Evolutionary conservation across 2,888 invertebrate genomes (phyloP).

Genomic region (Sturmia bella): DNA sequence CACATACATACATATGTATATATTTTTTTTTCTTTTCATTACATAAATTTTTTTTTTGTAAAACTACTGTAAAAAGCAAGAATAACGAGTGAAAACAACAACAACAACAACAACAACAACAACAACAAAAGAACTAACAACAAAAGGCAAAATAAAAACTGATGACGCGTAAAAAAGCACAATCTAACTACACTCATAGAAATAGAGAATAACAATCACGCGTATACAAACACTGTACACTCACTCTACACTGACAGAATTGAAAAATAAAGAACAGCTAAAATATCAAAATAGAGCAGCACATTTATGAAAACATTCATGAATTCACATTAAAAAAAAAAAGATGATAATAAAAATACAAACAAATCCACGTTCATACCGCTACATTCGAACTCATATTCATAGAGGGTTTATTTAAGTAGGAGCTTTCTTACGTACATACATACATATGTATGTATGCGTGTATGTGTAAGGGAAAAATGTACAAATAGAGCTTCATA

Average conservation of each 20-base stretch:
- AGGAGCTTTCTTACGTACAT: no score
- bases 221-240: slow-evolving; percentile 4
- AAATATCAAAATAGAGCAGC: slow-evolving; percentile 64
- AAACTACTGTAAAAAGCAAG: slow-evolving; percentile 52
- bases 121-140: slow-evolving; percentile 38
- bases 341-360: slow-evolving; percentile 42
- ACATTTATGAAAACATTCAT: slow-evolving; percentile 66
- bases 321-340: slow-evolving; percentile 49
- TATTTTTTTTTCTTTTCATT: neutral
- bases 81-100: slow-evolving; percentile 29
- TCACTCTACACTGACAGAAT: slow-evolving; percentile 10
- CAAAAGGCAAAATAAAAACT: slow-evolving; percentile 69
- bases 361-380: slow-evolving; percentile 18
- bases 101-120: slow-evolving; percentile 47
- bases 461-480: no score
- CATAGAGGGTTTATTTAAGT: neutral
- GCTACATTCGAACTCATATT: neutral
- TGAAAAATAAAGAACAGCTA: slow-evolving; percentile 47
- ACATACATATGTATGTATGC: no score
- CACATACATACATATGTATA: neutral
- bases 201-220: slow-evolving; percentile 30
- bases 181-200: slow-evolving; percentile 32
- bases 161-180: slow-evolving; percentile 67
- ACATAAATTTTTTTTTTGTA: neutral
- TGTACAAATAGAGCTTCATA: slow-evolving; percentile 29